phyloP scores from a whole-genome alignment of 1,140 invertebrate species.

The Nomia melanderi region DNA sequence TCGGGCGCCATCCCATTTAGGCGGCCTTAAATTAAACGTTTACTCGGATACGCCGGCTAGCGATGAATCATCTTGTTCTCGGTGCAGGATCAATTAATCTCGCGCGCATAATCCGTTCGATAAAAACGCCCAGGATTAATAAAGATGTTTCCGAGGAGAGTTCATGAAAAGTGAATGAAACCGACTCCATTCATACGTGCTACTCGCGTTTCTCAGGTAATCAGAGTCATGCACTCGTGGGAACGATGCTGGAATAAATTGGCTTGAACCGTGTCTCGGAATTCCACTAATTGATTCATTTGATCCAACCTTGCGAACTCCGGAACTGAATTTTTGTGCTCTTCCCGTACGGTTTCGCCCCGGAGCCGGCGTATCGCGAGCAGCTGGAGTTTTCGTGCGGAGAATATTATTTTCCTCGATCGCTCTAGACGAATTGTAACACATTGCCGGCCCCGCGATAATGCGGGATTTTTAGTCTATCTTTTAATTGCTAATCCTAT shows the following conservation, averaged over 20 bases:
- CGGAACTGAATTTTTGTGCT: background rate
- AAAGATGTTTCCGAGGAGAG: background rate
- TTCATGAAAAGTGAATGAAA: slow-evolving; percentile 40
- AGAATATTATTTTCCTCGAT: no score
- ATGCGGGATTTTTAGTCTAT: no score
- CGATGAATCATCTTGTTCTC: background rate
- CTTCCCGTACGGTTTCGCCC: background rate
- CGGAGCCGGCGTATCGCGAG: no score
- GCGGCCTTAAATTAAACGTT: background rate
- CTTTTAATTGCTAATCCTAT: no score
- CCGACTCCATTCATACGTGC: slow-evolving; percentile 5
- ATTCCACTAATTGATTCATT: slow-evolving; percentile 30
- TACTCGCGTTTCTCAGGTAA: slow-evolving; percentile 25
- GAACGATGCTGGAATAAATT: slow-evolving; percentile 17
- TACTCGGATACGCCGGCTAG: background rate
- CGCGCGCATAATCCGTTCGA: background rate
- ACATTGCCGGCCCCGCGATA: no score
- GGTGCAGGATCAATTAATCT: background rate
- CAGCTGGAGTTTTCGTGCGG: no score
- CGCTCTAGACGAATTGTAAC: no score
- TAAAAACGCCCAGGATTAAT: background rate
- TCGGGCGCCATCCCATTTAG: background rate
- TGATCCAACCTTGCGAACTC: background rate
- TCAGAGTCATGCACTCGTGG: slow-evolving; percentile 33
- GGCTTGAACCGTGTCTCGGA: slow-evolving; percentile 1